Conservation (phyloP, 2,113 vertebrate genomes). For the Zapornia atra region DNA sequence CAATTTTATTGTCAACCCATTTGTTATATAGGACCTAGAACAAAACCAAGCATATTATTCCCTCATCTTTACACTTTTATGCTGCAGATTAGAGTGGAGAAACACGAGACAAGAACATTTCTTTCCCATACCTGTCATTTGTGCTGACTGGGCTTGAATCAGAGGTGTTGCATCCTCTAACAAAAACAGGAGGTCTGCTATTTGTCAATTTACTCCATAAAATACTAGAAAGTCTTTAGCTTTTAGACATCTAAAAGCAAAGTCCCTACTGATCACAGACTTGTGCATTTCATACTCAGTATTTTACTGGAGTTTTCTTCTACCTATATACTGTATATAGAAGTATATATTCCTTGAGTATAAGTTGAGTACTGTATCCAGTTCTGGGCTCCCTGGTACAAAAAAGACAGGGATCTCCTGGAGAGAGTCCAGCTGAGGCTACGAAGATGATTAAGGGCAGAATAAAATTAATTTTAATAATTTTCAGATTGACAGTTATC, state of each 20-base stretch:
- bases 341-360: too few relatives aligned
- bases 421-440: too few relatives aligned
- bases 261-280: not conserved
- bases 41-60: not conserved
- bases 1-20: not conserved
- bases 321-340: not conserved
- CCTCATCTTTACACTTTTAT: not conserved
- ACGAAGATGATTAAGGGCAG: too few relatives aligned
- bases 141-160: not conserved
- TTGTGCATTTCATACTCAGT: not conserved
- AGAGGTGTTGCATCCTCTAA: not conserved
- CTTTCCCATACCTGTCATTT: not conserved
- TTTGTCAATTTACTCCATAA: not conserved
- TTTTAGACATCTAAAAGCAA: not conserved
- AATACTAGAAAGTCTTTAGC: not conserved
- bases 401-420: too few relatives aligned
- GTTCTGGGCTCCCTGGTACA: too few relatives aligned
- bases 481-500: not conserved
- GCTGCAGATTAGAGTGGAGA: not conserved
- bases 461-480: not conserved
- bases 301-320: not conserved
- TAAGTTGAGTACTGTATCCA: too few relatives aligned
- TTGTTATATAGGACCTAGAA: not conserved
- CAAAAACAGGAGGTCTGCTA: not conserved
- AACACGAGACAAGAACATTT: not conserved